phyloP scores from a whole-genome alignment of 1,140 invertebrate genomes.

The Nixonia krombeini region DNA sequence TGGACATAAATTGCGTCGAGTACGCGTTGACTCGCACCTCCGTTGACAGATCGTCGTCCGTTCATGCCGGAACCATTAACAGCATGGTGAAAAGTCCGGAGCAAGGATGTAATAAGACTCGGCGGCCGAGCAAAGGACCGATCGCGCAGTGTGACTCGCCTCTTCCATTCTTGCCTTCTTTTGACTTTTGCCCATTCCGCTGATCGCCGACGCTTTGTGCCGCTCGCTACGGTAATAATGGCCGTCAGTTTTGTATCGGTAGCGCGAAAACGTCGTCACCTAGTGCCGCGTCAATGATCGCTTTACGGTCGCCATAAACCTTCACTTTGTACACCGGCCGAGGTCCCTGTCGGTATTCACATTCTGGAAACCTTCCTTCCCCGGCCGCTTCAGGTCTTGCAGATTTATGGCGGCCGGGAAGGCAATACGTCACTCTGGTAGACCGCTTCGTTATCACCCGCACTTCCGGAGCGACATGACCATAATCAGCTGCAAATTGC shows the following conservation, averaged over 20 bases:
- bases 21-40: no score
- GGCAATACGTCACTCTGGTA: neutral
- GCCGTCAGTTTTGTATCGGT: conserved; percentile 49
- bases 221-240: conserved; percentile 37
- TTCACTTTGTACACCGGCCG: conserved; percentile 43
- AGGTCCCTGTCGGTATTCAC: neutral
- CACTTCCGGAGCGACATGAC: neutral
- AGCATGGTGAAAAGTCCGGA: no score
- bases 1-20: no score
- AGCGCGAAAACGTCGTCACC: conserved; percentile 61
- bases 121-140: conserved; percentile 35
- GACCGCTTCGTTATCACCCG: neutral
- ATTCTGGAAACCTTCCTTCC: conserved; percentile 14
- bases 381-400: no score
- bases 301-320: conserved; percentile 59
- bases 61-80: no score
- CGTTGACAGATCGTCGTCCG: no score
- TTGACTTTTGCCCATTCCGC: conserved; percentile 41
- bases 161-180: conserved; percentile 12
- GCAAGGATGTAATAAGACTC: no score
- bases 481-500: no score
- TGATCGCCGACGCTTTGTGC: conserved; percentile 47
- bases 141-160: conserved; percentile 12
- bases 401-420: no score
- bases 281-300: conserved; percentile 51